Conservation (phyloP, 1,140 invertebrate species). For the Drosophila kurseongensis region DNA sequence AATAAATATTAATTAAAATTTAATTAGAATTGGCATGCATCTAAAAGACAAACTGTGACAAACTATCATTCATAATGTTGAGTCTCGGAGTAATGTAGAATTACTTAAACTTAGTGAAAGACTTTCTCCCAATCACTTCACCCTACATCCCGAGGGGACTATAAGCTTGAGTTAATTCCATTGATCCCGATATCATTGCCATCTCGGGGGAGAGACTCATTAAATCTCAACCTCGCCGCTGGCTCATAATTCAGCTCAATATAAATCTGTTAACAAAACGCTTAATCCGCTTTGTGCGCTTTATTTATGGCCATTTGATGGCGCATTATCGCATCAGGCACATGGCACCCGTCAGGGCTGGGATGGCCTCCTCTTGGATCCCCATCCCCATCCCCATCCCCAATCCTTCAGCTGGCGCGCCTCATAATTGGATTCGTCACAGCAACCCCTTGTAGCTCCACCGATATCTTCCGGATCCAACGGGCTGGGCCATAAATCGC, state of each 20-base stretch:
- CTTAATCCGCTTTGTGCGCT: conserved; percentile 78
- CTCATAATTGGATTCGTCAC: conserved; percentile 83
- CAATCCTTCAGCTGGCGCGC: conserved; percentile 63
- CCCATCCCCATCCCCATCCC: not conserved
- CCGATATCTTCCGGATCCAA: not conserved
- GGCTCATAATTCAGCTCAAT: conserved; percentile 76
- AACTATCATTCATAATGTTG: too few species aligned
- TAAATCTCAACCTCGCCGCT: conserved; percentile 33
- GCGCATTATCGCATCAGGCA: conserved; percentile 79
- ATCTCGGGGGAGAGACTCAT: conserved; percentile 27
- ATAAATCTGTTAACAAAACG: conserved; percentile 83
- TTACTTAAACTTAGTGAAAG: not conserved
- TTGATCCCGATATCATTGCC: conserved; percentile 28
- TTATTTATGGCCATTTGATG: conserved; percentile 82
- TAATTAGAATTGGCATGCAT: too few species aligned
- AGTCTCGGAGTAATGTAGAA: too few species aligned
- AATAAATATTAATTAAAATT: not conserved
- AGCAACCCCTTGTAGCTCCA: conserved; percentile 12
- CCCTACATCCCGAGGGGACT: too few species aligned
- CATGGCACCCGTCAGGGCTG: conserved; percentile 58
- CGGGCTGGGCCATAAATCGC: conserved; percentile 68
- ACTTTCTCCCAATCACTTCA: not conserved
- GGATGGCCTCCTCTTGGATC: not conserved
- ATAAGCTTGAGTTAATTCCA: conserved; percentile 29
- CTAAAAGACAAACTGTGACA: too few species aligned